A percentile compares a stretch with the other conserved stretches of the same genome.
phyloP scores from a whole-genome alignment of 2,113 vertebrate genomes.

The human (Homo sapiens) region DNA sequence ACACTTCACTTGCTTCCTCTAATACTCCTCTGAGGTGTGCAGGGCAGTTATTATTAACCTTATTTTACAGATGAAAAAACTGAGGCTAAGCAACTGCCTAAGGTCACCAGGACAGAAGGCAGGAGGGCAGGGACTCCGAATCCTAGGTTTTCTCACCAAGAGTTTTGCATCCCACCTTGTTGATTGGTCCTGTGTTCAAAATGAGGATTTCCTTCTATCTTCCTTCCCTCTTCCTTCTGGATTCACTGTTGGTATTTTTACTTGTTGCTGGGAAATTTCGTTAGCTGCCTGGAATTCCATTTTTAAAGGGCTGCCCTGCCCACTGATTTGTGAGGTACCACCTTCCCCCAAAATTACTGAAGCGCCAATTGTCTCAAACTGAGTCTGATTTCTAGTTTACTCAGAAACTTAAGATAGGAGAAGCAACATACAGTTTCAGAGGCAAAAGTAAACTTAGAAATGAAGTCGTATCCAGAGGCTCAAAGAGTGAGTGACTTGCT shows the following conservation, averaged over 20 bases:
- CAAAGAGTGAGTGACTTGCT: not conserved
- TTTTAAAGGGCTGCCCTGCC: not conserved
- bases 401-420: not conserved
- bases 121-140: not conserved
- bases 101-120: not conserved
- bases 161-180: not conserved
- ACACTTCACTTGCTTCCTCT: not conserved
- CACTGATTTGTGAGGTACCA: not conserved
- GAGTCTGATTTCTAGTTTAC: not conserved
- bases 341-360: not conserved
- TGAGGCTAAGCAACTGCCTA: not conserved
- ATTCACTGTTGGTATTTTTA: not conserved
- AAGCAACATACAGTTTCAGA: not conserved
- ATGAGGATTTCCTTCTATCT: not conserved
- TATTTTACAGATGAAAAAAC: not conserved
- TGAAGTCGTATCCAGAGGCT: not conserved
- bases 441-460: not conserved
- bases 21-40: too few relatives aligned
- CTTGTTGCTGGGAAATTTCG: not conserved
- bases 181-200: not conserved
- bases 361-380: not conserved
- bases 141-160: not conserved
- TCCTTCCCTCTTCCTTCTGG: not conserved
- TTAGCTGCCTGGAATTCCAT: not conserved
- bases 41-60: not conserved